phyloP scores from a whole-genome alignment of 2,888 invertebrate species.

The Morinoia aosen region DNA sequence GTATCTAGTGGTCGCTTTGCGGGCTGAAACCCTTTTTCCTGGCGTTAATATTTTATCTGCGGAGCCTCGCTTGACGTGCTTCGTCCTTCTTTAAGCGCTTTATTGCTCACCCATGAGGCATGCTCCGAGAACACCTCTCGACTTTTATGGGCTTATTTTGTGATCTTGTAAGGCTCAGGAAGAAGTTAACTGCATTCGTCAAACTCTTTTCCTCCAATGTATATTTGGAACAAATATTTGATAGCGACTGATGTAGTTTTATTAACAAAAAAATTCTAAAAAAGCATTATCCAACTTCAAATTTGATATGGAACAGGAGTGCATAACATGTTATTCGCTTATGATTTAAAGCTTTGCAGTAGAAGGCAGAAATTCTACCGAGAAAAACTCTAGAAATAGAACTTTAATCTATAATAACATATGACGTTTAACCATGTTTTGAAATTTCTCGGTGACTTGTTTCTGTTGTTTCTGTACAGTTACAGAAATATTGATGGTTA shows the following conservation, averaged over 20 bases:
- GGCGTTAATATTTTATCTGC: conserved; percentile 30
- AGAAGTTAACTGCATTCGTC: not conserved
- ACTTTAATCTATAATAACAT: too few species aligned
- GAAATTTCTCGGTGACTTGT: too few species aligned
- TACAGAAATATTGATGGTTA: too few species aligned
- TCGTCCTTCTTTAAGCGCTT: conserved; percentile 1
- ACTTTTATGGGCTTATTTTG: not conserved
- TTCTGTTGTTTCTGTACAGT: too few species aligned
- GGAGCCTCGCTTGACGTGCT: not conserved
- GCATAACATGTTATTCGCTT: too few species aligned
- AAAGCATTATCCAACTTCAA: not conserved
- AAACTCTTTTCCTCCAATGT: not conserved
- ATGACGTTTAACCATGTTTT: too few species aligned
- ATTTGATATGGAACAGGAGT: not conserved
- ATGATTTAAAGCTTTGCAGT: too few species aligned
- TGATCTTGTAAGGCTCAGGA: not conserved
- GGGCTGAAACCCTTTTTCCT: conserved; percentile 29
- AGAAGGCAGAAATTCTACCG: too few species aligned
- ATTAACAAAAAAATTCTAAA: not conserved
- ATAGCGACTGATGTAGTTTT: not conserved
- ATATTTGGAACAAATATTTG: not conserved
- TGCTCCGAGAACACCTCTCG: not conserved
- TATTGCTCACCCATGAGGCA: not conserved
- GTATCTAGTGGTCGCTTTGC: conserved; percentile 16
- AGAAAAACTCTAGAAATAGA: too few species aligned